Evolutionary conservation across 2,797 vertebrate genomes (phyloP).

Genomic region (Falco naumanni): DNA sequence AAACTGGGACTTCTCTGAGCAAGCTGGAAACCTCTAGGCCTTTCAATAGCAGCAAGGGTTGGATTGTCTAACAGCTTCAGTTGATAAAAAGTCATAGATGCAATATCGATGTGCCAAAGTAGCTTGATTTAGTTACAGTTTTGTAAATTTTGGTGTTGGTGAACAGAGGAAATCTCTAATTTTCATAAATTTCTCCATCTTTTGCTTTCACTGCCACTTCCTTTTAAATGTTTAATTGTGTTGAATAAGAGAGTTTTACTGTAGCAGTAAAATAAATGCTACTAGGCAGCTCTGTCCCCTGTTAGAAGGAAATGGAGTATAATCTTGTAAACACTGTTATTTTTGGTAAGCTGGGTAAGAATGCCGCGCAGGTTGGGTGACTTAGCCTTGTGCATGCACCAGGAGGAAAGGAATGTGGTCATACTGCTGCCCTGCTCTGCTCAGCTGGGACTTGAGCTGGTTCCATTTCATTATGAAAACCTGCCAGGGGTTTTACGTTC

Average conservation of each 20-base stretch:
- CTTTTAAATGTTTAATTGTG: background rate
- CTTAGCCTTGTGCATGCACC: background rate
- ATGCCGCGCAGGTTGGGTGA: background rate
- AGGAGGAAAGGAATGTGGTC: constrained; percentile 41
- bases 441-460: background rate
- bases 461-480: background rate
- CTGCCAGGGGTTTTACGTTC: background rate
- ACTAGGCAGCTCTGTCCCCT: background rate
- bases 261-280: background rate
- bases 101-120: background rate
- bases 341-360: background rate
- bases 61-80: background rate
- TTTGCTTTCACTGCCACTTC: background rate
- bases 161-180: background rate
- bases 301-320: background rate
- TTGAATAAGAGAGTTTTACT: background rate
- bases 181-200: background rate
- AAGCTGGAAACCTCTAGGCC: background rate
- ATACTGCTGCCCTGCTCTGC: background rate
- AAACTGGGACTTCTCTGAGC: background rate
- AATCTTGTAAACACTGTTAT: background rate
- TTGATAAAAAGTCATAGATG: fast-evolving
- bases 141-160: background rate
- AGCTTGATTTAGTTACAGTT: background rate
- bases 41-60: background rate